Evolutionary conservation across 2,113 vertebrate genomes (phyloP).

Genomic region (Corythaeola cristata): DNA sequence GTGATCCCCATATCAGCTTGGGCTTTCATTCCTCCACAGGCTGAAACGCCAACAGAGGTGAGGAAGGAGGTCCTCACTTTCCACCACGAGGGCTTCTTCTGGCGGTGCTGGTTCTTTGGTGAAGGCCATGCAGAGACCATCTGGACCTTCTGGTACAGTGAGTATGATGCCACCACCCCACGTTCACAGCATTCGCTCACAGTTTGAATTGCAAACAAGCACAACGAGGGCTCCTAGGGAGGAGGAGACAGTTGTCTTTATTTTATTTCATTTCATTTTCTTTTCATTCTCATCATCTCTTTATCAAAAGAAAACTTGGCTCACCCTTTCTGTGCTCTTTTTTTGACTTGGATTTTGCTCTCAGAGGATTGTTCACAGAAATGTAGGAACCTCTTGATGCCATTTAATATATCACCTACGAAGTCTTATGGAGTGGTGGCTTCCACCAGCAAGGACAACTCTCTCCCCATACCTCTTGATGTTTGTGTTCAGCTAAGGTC

Average conservation of each 20-base stretch:
- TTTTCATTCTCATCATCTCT: accelerated
- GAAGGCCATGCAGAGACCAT: conserved; percentile 73
- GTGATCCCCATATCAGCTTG: background rate
- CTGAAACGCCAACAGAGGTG: background rate
- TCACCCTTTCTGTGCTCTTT: background rate
- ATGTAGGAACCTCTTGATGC: background rate
- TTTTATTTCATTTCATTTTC: background rate
- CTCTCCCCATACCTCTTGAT: background rate
- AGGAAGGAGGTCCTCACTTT: conserved; percentile 67
- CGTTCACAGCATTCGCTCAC: background rate
- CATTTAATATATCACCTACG: background rate
- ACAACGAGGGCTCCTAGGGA: background rate
- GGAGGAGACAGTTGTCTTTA: background rate
- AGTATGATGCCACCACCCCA: background rate
- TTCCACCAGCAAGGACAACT: background rate
- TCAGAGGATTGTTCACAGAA: background rate
- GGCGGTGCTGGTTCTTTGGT: conserved; percentile 82
- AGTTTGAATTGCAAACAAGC: background rate
- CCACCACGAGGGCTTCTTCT: conserved; percentile 90
- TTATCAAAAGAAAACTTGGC: background rate
- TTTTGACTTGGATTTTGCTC: background rate
- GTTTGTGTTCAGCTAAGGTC: background rate
- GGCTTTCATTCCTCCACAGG: background rate
- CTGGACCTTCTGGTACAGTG: conserved; percentile 86
- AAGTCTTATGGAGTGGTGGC: background rate